Base-by-base conservation (phyloP, 1,140 invertebrate species). In the Drosophila tsacasi region DNA sequence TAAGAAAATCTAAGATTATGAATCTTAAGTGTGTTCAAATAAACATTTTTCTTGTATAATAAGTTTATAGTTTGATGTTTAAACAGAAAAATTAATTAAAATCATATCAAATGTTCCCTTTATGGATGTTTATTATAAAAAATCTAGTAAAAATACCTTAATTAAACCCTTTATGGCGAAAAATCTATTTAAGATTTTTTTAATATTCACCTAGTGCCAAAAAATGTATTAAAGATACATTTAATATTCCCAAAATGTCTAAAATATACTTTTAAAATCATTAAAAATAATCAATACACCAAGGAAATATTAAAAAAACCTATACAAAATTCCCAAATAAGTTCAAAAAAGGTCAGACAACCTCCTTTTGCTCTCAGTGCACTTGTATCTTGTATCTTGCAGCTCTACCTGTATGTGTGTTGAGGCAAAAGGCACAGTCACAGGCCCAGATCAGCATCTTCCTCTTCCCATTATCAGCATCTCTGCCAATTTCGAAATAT, bases 401-500 rank as follows among this genome's bases (percentile, higher is more conserved):
- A 44, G 4, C 19, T 39, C n/a, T 35, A 63, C n/a, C 23, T 79
- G 65, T 85, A 63, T 83, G 72, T 54, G 74, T 87, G 76, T 69
- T 83, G 66, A 75, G 71, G 61, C 65, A 63, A 37, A 42, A 58
- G 69, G 57, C 65, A 67, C 35, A 58, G 63, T 40, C 61, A 59
- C 42, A 74, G 57, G 57, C 75, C 63, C 83, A 82, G 71, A 76
- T 62, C 69, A 76, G 13, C 71, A 47, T 72, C 46, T 79, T 60
- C 59, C 39, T 62, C 71, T 27, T 46, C 21, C 25, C 55, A 58
- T 61, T 57, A 66, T 75, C 72, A 50, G 44, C 66, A 50, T 61
- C 64, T 68, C 78, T 85, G 79, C 66, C 72, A 67, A 89, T 87
- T 87, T 87, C 84, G 84, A 87, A 87, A 87, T 87, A 89, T 87